A percentile compares a stretch with the other conserved stretches of the same genome.
Conservation (phyloP, 2,888 invertebrate species). For the Hyalella azteca region DNA sequence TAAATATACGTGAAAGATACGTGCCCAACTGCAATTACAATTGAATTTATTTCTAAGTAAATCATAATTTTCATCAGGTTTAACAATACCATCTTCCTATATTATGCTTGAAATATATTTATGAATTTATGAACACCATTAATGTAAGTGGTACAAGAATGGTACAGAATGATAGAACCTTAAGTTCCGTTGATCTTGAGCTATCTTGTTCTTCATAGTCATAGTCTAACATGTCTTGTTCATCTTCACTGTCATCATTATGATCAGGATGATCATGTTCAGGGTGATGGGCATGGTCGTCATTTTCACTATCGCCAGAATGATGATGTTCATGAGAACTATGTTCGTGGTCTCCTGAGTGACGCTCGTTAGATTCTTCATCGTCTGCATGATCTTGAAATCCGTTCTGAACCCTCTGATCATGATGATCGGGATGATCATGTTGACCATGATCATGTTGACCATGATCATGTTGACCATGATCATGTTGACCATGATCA, state of each 20-base stretch:
- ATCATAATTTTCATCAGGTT: too few relatives aligned
- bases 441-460: not conserved
- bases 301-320: not conserved
- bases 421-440: not conserved
- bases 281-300: not conserved
- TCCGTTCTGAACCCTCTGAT: not conserved
- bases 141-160: too few relatives aligned
- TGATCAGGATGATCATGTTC: not conserved
- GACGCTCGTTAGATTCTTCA: not conserved
- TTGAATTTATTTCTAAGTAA: too few relatives aligned
- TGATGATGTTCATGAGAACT: not conserved
- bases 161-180: too few relatives aligned
- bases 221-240: too few relatives aligned
- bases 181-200: too few relatives aligned
- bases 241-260: not conserved
- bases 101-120: too few relatives aligned
- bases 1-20: too few relatives aligned
- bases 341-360: constrained; percentile 1
- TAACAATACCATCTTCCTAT: too few relatives aligned
- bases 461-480: not conserved
- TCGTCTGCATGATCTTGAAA: not conserved
- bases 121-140: too few relatives aligned
- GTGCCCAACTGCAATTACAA: too few relatives aligned
- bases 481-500: not conserved
- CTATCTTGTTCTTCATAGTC: too few relatives aligned